phyloP scores from a whole-genome alignment of 1,140 invertebrate genomes.

The Heliothis subflexa region DNA sequence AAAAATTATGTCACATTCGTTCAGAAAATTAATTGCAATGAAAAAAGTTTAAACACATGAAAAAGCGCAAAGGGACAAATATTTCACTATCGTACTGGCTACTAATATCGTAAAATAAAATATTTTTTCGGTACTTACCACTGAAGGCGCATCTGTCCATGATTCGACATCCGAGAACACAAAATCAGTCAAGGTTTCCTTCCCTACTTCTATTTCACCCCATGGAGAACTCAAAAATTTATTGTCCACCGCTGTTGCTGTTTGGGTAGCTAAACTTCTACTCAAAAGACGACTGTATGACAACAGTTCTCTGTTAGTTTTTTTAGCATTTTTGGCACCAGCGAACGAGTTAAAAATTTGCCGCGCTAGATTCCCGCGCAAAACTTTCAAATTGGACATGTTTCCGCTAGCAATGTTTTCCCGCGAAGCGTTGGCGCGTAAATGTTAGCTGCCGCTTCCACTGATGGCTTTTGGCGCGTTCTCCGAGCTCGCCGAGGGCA shows the following conservation, averaged over 20 bases:
- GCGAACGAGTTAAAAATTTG: conserved; percentile 67
- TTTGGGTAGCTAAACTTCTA: conserved; percentile 70
- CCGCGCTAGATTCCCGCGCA: conserved; percentile 77
- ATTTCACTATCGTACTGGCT: not conserved
- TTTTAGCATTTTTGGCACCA: conserved; percentile 62
- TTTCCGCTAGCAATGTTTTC: conserved; percentile 67
- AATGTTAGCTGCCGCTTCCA: conserved; percentile 61
- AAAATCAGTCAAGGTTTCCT: conserved; percentile 84
- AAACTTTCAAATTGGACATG: conserved; percentile 81
- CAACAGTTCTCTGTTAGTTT: conserved; percentile 54
- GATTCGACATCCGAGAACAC: conserved; percentile 85
- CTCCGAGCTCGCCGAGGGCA: conserved; percentile 68
- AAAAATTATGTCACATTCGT: no score
- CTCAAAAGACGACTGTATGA: conserved; percentile 46
- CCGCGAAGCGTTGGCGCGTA: conserved; percentile 65
- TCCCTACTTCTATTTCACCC: conserved; percentile 83
- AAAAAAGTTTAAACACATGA: not conserved
- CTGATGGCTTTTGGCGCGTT: conserved; percentile 68
- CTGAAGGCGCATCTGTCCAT: conserved; percentile 85
- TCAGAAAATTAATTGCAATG: not conserved
- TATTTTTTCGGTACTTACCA: conserved; percentile 82
- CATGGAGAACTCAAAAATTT: conserved; percentile 82
- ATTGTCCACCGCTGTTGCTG: conserved; percentile 69
- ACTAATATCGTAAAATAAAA: not conserved
- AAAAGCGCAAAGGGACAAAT: no score